Conservation (phyloP, 2,888 invertebrate species). For the Halictus quadricinctus region DNA sequence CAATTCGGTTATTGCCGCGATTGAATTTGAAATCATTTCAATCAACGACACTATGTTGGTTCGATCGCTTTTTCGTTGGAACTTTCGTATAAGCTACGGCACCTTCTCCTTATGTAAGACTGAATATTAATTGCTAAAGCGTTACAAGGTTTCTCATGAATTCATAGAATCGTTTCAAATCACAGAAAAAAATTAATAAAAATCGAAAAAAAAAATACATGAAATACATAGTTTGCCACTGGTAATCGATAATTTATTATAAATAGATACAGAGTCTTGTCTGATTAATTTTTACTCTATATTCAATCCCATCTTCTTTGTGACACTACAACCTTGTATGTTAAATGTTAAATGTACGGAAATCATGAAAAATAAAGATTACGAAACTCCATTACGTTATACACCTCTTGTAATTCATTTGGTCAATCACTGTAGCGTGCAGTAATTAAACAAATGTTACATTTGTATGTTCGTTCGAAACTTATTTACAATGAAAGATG, state of each 20-base stretch:
- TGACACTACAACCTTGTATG: slow-evolving; percentile 69
- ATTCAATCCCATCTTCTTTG: slow-evolving; percentile 59
- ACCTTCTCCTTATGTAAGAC: slow-evolving; percentile 57
- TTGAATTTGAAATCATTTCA: slow-evolving; percentile 2
- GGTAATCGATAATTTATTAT: slow-evolving; percentile 49
- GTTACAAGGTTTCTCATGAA: slow-evolving; percentile 32
- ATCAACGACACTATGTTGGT: slow-evolving; percentile 15
- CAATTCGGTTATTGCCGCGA: slow-evolving; percentile 19
- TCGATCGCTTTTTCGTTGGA: slow-evolving; percentile 19
- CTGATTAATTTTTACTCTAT: slow-evolving; percentile 63
- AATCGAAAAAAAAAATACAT: slow-evolving; percentile 16
- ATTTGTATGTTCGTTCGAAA: slow-evolving; percentile 27
- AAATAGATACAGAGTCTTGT: slow-evolving; percentile 45
- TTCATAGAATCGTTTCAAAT: slow-evolving; percentile 17
- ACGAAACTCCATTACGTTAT: slow-evolving; percentile 66
- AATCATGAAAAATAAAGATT: slow-evolving; percentile 74
- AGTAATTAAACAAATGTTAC: slow-evolving; percentile 23
- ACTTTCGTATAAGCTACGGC: slow-evolving; percentile 23
- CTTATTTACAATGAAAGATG: slow-evolving; percentile 30
- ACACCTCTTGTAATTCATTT: slow-evolving; percentile 38
- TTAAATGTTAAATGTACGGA: slow-evolving; percentile 74
- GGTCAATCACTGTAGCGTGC: slow-evolving; percentile 21
- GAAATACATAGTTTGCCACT: slow-evolving; percentile 46
- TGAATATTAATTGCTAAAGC: slow-evolving; percentile 60
- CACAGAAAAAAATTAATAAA: slow-evolving; percentile 11